Conservation (phyloP, 2,113 vertebrate genomes). For the Ovis canadensis region DNA sequence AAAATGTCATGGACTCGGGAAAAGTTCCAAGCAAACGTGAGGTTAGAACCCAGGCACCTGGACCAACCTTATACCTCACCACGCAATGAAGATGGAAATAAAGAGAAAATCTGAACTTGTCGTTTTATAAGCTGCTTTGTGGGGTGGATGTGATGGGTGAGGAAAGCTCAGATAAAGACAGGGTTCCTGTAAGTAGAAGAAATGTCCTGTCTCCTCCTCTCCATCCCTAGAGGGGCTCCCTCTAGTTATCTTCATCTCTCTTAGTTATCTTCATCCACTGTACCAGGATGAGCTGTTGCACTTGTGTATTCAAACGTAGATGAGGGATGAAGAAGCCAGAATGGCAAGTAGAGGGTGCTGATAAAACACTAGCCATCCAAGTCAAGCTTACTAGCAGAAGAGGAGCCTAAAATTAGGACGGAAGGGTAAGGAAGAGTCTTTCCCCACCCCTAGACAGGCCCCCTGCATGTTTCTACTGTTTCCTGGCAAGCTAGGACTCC, state of each 20-base stretch:
- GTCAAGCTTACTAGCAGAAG: neutral
- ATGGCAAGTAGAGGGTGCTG: neutral
- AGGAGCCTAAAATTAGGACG: neutral
- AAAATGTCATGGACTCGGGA: neutral
- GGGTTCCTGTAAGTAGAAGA: neutral
- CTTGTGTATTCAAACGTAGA: neutral
- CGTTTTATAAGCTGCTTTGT: neutral
- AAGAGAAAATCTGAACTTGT: neutral
- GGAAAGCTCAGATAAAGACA: neutral
- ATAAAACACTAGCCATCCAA: neutral
- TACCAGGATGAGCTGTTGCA: neutral
- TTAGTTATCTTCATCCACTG: neutral
- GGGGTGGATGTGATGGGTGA: neutral
- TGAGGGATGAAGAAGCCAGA: neutral
- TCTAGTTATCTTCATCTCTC: neutral
- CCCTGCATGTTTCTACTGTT: neutral
- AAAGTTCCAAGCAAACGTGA: neutral
- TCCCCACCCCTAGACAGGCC: neutral
- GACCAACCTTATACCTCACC: neutral
- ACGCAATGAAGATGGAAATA: neutral
- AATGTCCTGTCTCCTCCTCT: neutral
- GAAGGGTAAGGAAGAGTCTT: neutral
- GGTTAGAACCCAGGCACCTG: neutral
- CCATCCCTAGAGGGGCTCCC: neutral
- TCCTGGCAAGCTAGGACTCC: neutral